These are phyloP conservation scores for Teinopalpus imperialis DNA, from an alignment of 2,888 invertebrate genomes.

Conservation along the genomic window DNA sequence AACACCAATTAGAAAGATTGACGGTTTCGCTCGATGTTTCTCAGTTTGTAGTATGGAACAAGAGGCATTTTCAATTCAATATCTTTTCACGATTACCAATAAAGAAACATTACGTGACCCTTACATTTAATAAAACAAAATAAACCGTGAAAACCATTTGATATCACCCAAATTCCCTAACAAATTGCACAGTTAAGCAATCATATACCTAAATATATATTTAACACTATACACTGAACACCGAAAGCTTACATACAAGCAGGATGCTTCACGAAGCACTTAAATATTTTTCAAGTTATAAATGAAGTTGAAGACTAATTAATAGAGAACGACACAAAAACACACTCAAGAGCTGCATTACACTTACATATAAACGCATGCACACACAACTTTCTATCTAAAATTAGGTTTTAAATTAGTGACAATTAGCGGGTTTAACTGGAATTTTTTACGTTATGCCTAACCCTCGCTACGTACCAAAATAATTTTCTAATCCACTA, in stretches of 20 bases:
- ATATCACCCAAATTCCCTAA: conserved; percentile 80
- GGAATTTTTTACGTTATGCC: conserved; percentile 41
- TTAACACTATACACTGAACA: conserved; percentile 67
- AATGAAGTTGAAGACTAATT: conserved; percentile 46
- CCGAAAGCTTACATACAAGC: conserved; percentile 67
- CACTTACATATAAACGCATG: conserved; percentile 48
- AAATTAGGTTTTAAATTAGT: conserved; percentile 68
- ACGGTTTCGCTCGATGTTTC: conserved; percentile 2
- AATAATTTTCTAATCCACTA: conserved; percentile 69
- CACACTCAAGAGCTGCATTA: conserved; percentile 59
- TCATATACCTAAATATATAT: conserved; percentile 41
- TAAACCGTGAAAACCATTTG: conserved; percentile 58
- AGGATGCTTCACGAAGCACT: conserved; percentile 50
- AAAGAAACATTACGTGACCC: conserved; percentile 19
- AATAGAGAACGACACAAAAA: conserved; percentile 71
- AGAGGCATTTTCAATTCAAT: background rate
- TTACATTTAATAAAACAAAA: conserved; percentile 27
- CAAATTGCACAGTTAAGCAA: conserved; percentile 62
- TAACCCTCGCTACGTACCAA: conserved; percentile 69
- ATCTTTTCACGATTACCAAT: conserved; percentile 9
- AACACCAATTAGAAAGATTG: conserved; percentile 15
- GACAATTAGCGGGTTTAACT: conserved; percentile 61
- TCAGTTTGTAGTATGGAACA: conserved; percentile 13
- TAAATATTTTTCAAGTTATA: conserved; percentile 42
- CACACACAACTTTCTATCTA: conserved; percentile 13